Conservation (phyloP, 2,797 vertebrate species). For the Synaphobranchus kaupii region DNA sequence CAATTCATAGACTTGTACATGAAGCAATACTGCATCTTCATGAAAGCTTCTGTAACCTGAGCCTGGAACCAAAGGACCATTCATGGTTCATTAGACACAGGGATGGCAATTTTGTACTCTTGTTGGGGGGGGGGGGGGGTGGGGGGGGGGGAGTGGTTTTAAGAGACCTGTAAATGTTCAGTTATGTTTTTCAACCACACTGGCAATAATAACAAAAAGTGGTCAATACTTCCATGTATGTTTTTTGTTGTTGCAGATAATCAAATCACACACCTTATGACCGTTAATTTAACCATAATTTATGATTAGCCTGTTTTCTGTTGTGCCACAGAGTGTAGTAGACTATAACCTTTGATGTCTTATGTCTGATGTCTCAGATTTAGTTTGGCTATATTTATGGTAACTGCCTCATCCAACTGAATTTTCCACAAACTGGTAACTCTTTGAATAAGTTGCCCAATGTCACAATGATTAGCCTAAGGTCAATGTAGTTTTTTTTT, state of each 20-base stretch:
- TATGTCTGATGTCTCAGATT: not conserved
- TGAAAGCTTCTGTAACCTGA: not conserved
- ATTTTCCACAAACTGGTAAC: not conserved
- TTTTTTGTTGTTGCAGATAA: not conserved
- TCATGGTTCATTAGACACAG: not conserved
- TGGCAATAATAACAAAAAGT: not conserved
- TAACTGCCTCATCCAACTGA: not conserved
- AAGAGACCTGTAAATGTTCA: not conserved
- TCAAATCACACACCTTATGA: not conserved
- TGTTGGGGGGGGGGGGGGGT: not conserved
- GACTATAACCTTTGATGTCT: not conserved
- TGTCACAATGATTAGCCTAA: not conserved
- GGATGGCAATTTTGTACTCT: not conserved
- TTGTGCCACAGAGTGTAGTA: not conserved
- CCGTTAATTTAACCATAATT: not conserved
- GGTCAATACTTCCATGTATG: not conserved
- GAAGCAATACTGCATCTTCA: constrained; percentile 1
- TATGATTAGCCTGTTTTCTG: not conserved
- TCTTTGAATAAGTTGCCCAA: not conserved
- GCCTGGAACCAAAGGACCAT: not conserved
- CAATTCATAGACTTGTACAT: not conserved
- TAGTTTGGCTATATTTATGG: not conserved
- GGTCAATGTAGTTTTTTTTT: not conserved
- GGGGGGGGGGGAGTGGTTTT: not conserved
- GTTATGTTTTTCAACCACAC: not conserved